phyloP scores from a whole-genome alignment of 2,888 invertebrate genomes.

The Oegoconia quadripuncta region DNA sequence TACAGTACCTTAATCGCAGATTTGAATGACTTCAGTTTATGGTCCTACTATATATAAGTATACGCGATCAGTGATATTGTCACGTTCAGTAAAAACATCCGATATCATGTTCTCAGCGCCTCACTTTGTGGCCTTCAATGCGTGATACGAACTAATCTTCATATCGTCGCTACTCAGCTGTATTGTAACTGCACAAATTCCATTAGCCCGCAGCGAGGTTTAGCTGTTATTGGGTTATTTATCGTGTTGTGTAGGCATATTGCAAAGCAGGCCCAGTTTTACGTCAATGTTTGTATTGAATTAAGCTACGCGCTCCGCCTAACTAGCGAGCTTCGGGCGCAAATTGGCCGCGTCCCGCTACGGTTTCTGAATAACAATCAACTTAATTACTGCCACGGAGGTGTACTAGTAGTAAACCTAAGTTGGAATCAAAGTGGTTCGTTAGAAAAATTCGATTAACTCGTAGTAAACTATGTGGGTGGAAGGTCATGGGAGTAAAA shows the following conservation, averaged over 20 bases:
- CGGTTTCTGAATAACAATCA: conserved; percentile 54
- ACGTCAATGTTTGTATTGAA: conserved; percentile 44
- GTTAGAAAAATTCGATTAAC: conserved; percentile 27
- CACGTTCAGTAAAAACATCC: no score
- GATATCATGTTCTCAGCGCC: no score
- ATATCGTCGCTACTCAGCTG: not conserved
- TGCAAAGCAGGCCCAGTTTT: conserved; percentile 29
- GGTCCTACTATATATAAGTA: no score
- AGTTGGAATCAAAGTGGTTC: conserved; percentile 17
- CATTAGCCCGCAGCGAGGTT: conserved; percentile 19
- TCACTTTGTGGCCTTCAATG: no score
- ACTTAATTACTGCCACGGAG: conserved; percentile 28
- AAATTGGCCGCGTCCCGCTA: conserved; percentile 50
- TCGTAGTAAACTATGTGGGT: not conserved
- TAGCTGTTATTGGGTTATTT: conserved; percentile 26
- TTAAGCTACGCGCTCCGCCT: conserved; percentile 42
- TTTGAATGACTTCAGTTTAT: no score
- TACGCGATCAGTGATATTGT: no score
- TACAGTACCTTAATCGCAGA: no score
- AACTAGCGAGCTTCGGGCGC: conserved; percentile 45
- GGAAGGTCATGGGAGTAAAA: no score
- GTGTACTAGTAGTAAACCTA: conserved; percentile 14
- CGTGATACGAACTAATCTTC: not conserved
- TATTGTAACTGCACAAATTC: conserved; percentile 12
- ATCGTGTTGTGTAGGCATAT: conserved; percentile 20